Conservation (phyloP, 2,113 vertebrate genomes). For the Hippocampus mohnikei region DNA sequence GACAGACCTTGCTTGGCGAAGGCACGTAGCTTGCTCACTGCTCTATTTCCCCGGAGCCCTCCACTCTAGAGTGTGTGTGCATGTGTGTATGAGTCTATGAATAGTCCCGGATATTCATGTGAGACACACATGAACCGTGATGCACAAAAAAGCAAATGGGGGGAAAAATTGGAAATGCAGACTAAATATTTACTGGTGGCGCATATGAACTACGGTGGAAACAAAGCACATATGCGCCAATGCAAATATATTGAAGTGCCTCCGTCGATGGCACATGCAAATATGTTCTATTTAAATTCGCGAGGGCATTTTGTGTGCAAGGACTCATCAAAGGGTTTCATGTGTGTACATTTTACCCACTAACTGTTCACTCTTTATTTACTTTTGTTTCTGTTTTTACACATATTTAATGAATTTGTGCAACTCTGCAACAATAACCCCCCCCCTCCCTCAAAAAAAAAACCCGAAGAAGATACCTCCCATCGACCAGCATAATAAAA, state of each 20-base stretch:
- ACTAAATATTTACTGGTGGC: constrained; percentile 18
- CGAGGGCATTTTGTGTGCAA: background rate
- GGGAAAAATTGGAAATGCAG: constrained; percentile 14
- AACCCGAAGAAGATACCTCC: background rate
- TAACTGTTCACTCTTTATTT: background rate
- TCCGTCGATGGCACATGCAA: background rate
- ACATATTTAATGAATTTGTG: background rate
- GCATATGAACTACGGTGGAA: background rate
- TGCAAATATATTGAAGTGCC: constrained; percentile 24
- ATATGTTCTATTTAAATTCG: background rate
- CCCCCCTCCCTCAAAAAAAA: background rate
- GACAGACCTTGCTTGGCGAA: constrained; percentile 86
- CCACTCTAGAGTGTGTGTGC: constrained; percentile 45
- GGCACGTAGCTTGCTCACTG: constrained; percentile 81
- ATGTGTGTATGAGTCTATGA: constrained; percentile 37
- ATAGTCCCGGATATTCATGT: constrained; percentile 36
- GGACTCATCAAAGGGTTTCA: background rate
- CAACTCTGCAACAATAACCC: background rate
- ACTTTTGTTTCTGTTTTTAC: background rate
- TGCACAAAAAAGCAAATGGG: constrained; percentile 26
- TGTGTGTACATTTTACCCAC: background rate
- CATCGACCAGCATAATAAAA: background rate
- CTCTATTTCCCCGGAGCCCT: constrained; percentile 77
- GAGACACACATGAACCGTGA: constrained; percentile 32
- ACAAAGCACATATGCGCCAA: constrained; percentile 9